Evolutionary conservation across 2,113 vertebrate genomes (phyloP), one percentile per base, ranked within the genome.

Genomic region (Mastomys natalensis): DNA sequence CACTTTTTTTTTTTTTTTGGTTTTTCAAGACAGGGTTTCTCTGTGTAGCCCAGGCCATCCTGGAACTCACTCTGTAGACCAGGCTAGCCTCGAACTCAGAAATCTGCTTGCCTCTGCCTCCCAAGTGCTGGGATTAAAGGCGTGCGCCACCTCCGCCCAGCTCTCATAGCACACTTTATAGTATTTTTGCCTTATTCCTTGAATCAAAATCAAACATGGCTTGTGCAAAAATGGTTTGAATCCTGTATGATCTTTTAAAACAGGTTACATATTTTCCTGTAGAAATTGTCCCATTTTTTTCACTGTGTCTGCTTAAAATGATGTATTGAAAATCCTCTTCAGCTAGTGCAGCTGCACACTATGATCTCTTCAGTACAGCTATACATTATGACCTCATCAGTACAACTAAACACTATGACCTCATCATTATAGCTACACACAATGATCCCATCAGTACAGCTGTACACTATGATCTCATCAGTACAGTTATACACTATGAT

Each of bases 311-410:
- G 51, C 77, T 87, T 13, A 81, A 55, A 86, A 72, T 92, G n/a
- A 72, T 95, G 22, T 94, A 21, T 68, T 96, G 70, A 62, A 92
- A 88, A 81, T 92, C 86, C 26, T 86, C 51, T 90, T 92, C 21
- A 81, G 0, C 7, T 55, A 26, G 11, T 82, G 0, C 51, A 58
- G n/a, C 77, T 37, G 17, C 31, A 78, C 3, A 11, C 51, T 34
- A 78, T 9, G 60, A 70, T 45, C 95, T 93, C 81, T 13, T 89
- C 76, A 17, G 45, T 51, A 7, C 74, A 48, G 29, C 48, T 34
- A 34, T 51, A 51, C 45, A 19, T 16, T 51, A 34, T 17, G 29
- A 51, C 1, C 17, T 51, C 29, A 78, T 10, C 45, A 78, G 26
- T 34, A 51, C 7, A 77, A 1, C 45, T 51, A 34, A 34, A 48